These are phyloP conservation scores for Orcinus orca DNA, from an alignment of 2,113 vertebrate species.

Conservation along the genomic window DNA sequence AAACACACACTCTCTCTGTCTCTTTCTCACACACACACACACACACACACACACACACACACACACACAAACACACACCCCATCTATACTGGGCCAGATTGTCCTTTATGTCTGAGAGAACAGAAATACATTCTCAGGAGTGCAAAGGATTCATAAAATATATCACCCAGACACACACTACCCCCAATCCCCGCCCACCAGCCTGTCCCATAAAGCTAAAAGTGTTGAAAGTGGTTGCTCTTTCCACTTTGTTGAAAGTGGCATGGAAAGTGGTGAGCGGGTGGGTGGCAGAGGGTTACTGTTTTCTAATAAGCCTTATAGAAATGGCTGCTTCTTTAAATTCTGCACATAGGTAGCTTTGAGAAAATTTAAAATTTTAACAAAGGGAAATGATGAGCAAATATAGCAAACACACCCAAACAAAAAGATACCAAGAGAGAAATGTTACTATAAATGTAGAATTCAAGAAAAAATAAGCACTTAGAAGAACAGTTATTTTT, in stretches of 20 bases:
- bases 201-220: not conserved
- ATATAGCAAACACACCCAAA: not conserved
- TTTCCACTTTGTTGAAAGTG: not conserved
- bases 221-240: not conserved
- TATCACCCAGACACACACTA: no score
- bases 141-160: not conserved
- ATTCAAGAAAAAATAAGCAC: not conserved
- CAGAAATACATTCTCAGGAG: not conserved
- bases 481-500: not conserved
- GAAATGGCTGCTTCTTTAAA: not conserved
- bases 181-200: rapidly evolving
- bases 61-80: not conserved
- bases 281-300: not conserved
- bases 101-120: not conserved
- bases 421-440: not conserved
- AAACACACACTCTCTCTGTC: not conserved
- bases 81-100: not conserved
- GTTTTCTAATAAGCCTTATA: not conserved
- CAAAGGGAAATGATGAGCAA: not conserved
- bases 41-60: no score
- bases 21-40: not conserved
- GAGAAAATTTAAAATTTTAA: not conserved
- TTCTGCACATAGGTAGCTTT: not conserved
- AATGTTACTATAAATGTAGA: not conserved
- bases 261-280: not conserved